Base-by-base conservation (phyloP, 2,113 vertebrate genomes). In the Podocnemis expansa region DNA sequence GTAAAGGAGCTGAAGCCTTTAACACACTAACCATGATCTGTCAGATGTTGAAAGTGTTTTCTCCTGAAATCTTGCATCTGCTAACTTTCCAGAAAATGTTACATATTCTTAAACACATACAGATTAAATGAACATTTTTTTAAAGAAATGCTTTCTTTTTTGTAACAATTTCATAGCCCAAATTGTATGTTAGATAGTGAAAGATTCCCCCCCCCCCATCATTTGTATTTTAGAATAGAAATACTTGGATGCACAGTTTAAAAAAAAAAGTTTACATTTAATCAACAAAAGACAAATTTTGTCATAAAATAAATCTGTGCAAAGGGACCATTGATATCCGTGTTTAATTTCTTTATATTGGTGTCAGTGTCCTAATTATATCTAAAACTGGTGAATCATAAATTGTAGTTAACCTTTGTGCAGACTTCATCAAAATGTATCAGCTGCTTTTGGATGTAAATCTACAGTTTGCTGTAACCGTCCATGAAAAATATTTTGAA, bases 1-100 rank as follows among this genome's bases (percentile, higher is more conserved):
- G 8, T 83, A 89, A 94, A 94, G 56, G 43, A 93, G 3, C 41
- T 73, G 51, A 87, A 92, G 79, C 87, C 81, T 41, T 89, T 88
- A 84, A 89, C 45, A 89, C 90, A 96, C 85, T 49, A 43, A 84
- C 86, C 5, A 58, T 84, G 78, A 49, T 10, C 3, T 91, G 3
- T 78, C 82, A 90, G 10, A 67, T 84, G 56, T 1, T 94, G 22
- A 95, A 95, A 94, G 29, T 78, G 17, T 47, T 47, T 93, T 90
- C 58, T 56, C 85, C 52, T 43, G 34, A 88, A 91, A 86, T 76
- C 12, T 13, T 87, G 16, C n/a, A 25, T 89, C 31, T 91, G 29
- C 43, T 93, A 80, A 78, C 8, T 75, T 78, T 24, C 10, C 70
- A 16, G 1, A 14, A 38, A 45, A 6, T 73, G 27, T 9, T 24